Evolutionary conservation across 1,140 invertebrate genomes (phyloP), one percentile per base, ranked within the genome.

Genomic region (Lethrus apterus): DNA sequence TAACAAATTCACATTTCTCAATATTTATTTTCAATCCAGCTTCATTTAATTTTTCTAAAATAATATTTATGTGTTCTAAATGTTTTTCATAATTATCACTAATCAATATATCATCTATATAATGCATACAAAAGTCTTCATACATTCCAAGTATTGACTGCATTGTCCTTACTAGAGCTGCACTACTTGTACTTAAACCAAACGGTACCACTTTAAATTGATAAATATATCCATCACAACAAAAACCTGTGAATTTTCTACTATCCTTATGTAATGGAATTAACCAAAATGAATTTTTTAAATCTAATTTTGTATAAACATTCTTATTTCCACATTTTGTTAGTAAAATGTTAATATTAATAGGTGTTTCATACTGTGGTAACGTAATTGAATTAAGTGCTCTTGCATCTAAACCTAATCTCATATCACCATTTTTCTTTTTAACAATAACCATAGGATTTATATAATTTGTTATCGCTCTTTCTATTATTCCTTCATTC

Each of bases 31-130:
- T n/a, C n/a, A n/a, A n/a, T n/a, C n/a, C n/a, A n/a, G n/a, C n/a
- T n/a, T n/a, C n/a, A n/a, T n/a, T n/a, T n/a, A n/a, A n/a, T n/a
- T n/a, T n/a, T n/a, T 33, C 13, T 33, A 38, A 38, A 19, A 38
- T 21, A n/a, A 19, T 38, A 2, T 4, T 19, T 32, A 44, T n/a
- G 21, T 44, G 41, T 30, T 32, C 10, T 10, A 44, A 3, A 44
- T 44, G 26, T 44, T 44, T 29, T 7, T 17, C 30, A 17, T 11
- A 3, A 10, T 14, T 30, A 4, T 44, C 4, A 32, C 15, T 31
- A 30, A 44, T 44, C 26, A 44, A 32, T 19, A 44, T 31, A 32
- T 31, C 26, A 32, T 44, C 41, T 8, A 44, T 19, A 32, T 31
- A 44, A 18, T 44, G 13, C 10, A 24, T 26, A 20, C 18, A 38